Evolutionary conservation across 2,888 invertebrate genomes (phyloP).

Genomic region (Conops quadrifasciatus): DNA sequence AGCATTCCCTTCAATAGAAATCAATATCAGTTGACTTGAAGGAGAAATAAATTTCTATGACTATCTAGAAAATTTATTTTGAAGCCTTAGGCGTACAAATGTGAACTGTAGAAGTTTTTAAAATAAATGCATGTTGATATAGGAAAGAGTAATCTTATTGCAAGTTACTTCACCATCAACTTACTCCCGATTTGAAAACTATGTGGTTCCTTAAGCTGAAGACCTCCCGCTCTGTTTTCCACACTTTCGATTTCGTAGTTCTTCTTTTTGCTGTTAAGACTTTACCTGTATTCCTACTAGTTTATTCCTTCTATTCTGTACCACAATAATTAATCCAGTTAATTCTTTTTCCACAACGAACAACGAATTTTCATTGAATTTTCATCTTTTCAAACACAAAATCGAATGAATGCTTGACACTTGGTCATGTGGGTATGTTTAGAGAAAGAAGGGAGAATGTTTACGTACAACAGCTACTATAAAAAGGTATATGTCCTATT

Average conservation of each 20-base stretch:
- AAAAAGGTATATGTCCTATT: no score
- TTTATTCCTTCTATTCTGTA: background rate
- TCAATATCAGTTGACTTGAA: no score
- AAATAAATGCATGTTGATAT: background rate
- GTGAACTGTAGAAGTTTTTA: background rate
- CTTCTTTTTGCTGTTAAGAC: no score
- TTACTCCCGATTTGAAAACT: background rate
- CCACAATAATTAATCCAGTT: background rate
- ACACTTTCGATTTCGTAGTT: no score
- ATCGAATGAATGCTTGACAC: constrained; percentile 30
- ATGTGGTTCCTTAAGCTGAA: no score
- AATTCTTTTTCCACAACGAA: background rate
- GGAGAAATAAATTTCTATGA: no score
- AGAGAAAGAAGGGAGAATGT: background rate
- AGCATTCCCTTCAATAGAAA: no score
- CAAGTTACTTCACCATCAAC: background rate
- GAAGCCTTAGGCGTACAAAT: no score
- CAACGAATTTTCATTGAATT: constrained; percentile 16
- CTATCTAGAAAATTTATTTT: no score
- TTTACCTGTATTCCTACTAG: constrained; percentile 5
- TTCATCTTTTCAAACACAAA: constrained; percentile 34
- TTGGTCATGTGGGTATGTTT: constrained; percentile 15
- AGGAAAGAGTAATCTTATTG: background rate
- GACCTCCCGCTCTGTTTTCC: no score
- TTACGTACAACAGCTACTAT: background rate